phyloP scores from a whole-genome alignment of 2,888 invertebrate species.

The Taphrorychus bicolor region DNA sequence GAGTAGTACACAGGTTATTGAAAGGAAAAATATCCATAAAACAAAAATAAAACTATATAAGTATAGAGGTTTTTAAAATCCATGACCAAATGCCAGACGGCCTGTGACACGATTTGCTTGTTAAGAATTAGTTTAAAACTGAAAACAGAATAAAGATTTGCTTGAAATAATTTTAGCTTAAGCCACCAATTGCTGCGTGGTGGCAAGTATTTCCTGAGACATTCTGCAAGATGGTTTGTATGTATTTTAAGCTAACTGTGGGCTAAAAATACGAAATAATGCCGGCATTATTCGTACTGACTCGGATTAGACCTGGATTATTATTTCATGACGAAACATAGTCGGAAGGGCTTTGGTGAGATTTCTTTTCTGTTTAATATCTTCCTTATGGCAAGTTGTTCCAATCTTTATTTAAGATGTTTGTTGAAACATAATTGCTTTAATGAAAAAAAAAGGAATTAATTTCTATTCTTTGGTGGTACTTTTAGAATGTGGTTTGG shows the following conservation, averaged over 20 bases:
- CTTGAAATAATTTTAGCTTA: too few species aligned
- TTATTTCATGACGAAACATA: slow-evolving; percentile 7
- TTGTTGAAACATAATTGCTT: background rate
- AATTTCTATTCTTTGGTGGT: too few species aligned
- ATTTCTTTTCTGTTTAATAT: background rate
- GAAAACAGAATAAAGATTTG: too few species aligned
- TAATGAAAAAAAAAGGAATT: too few species aligned
- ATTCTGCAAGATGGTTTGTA: too few species aligned
- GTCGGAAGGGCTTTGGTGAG: background rate
- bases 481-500: too few species aligned
- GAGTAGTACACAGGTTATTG: too few species aligned
- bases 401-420: background rate
- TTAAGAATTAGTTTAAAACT: too few species aligned
- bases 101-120: background rate
- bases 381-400: background rate
- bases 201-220: too few species aligned
- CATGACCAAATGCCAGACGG: background rate
- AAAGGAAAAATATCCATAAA: background rate
- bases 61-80: background rate
- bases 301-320: slow-evolving; percentile 8
- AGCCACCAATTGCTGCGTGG: too few species aligned
- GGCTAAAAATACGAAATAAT: background rate
- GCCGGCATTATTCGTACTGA: background rate
- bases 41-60: slow-evolving; percentile 10
- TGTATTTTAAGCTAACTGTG: background rate